Conservation (phyloP, 2,113 vertebrate genomes). For the Nerophis ophidion region DNA sequence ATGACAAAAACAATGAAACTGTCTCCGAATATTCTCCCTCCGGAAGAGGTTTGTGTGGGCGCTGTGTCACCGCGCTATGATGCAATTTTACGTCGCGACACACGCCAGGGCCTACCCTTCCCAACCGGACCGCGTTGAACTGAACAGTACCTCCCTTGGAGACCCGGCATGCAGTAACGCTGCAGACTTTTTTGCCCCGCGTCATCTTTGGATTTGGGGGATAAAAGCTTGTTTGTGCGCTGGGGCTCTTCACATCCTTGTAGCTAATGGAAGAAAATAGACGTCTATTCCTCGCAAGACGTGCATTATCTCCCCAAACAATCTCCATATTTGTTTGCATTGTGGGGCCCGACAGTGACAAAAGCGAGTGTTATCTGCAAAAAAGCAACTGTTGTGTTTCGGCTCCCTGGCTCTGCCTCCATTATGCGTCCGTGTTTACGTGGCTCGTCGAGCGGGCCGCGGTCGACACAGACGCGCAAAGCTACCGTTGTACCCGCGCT, state of each 20-base stretch:
- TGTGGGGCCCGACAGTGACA: slow-evolving; percentile 4
- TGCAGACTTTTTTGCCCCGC: neutral
- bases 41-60: too few species aligned
- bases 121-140: too few species aligned
- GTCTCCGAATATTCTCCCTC: too few species aligned
- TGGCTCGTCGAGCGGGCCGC: slow-evolving; percentile 26
- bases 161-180: too few species aligned
- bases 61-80: too few species aligned
- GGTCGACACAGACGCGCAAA: slow-evolving; percentile 49
- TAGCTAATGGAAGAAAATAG: neutral
- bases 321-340: slow-evolving; percentile 11
- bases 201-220: neutral
- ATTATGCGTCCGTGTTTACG: slow-evolving; percentile 30
- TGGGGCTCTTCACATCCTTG: neutral
- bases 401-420: slow-evolving; percentile 2
- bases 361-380: slow-evolving; percentile 3
- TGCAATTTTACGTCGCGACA: too few species aligned
- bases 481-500: slow-evolving; percentile 42
- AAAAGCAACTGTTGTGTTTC: slow-evolving; percentile 3
- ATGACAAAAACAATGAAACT: too few species aligned
- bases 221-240: neutral
- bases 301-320: slow-evolving; percentile 1
- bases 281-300: neutral
- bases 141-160: too few species aligned
- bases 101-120: too few species aligned